Evolutionary conservation across 2,797 vertebrate species (phyloP).

Genomic region (Ptychadena robeensis): DNA sequence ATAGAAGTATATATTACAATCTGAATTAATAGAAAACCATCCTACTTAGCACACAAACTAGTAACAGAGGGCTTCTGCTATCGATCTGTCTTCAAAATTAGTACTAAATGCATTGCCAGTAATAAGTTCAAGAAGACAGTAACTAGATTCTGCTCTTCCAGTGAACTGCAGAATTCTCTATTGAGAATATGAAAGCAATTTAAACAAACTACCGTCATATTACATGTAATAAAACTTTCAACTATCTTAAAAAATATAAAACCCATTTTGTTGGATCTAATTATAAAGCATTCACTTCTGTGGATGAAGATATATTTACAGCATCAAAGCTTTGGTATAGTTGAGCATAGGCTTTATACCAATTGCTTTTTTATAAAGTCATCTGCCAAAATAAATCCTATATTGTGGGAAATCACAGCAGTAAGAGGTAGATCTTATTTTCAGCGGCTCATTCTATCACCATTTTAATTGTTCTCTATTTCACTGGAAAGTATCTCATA

Average conservation of each 20-base stretch:
- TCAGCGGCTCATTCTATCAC: not conserved
- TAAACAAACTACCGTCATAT: conserved; percentile 19
- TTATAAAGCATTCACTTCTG: not conserved
- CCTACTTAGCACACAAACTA: not conserved
- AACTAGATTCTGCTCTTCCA: conserved; percentile 14
- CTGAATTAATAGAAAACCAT: conserved; percentile 12
- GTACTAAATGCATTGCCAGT: conserved; percentile 16
- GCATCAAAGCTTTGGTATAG: not conserved
- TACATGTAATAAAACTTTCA: conserved; percentile 24
- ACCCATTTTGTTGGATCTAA: conserved; percentile 22
- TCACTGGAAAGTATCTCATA: not conserved
- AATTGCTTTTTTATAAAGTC: not conserved
- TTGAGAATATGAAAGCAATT: conserved; percentile 39
- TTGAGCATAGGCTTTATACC: not conserved
- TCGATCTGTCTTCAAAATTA: conserved; percentile 35
- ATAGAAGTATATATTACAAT: conserved; percentile 11
- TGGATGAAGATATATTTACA: not conserved
- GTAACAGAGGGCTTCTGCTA: conserved; percentile 17
- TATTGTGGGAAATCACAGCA: conserved; percentile 2
- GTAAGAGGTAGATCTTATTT: not conserved
- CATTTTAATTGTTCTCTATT: conserved; percentile 2
- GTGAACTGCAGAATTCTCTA: not conserved
- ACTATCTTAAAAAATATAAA: conserved; percentile 22
- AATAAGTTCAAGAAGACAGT: conserved; percentile 6
- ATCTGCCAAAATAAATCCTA: not conserved